A percentile compares a stretch with the other conserved stretches of the same genome.
Evolutionary conservation across 2,113 vertebrate genomes (phyloP).

Genomic region (Indri indri): DNA sequence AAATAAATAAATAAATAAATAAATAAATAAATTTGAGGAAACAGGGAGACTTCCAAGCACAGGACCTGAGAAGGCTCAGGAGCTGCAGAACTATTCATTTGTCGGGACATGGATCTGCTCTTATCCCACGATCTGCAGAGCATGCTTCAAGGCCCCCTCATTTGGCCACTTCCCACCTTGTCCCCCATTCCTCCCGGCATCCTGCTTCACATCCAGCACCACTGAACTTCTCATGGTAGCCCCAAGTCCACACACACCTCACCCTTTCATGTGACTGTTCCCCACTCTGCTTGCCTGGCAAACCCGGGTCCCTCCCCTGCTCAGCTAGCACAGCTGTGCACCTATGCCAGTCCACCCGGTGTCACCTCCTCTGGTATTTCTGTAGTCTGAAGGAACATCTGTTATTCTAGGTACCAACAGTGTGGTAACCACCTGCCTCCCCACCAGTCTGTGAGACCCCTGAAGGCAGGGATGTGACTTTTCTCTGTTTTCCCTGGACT

Average conservation of each 20-base stretch:
- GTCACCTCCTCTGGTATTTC: background rate
- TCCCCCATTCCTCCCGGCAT: background rate
- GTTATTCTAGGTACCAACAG: background rate
- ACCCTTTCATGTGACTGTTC: background rate
- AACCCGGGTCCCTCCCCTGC: no score
- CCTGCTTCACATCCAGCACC: no score
- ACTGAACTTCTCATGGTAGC: background rate
- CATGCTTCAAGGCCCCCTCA: background rate
- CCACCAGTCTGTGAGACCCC: background rate
- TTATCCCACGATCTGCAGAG: no score
- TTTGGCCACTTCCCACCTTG: fast-evolving
- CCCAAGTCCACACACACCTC: background rate
- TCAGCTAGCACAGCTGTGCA: background rate
- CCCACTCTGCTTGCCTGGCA: background rate
- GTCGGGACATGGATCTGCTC: background rate
- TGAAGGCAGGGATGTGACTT: background rate
- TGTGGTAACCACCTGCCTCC: background rate
- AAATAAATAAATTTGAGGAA: background rate
- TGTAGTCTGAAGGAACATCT: background rate
- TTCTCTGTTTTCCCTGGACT: background rate
- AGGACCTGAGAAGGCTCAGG: no score
- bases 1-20: no score
- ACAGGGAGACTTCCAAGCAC: no score
- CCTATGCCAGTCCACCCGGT: background rate
- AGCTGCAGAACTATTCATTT: background rate